Conservation (phyloP, 2,888 invertebrate species). For the Nysson spinosus region DNA sequence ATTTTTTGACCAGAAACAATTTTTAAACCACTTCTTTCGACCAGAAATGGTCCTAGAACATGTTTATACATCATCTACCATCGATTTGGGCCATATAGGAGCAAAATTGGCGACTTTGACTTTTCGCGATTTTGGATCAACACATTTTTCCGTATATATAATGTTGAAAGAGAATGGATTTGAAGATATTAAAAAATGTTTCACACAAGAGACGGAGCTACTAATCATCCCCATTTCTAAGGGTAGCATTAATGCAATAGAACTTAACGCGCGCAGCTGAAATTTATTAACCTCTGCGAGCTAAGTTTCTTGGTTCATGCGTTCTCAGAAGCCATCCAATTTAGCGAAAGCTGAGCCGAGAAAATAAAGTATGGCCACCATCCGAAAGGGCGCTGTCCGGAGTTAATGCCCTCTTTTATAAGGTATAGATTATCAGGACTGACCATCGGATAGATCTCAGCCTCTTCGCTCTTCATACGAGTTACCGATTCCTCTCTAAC, state of each 20-base stretch:
- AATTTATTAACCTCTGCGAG: conserved; percentile 26
- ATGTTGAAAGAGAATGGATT: too few species aligned
- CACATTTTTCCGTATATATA: too few species aligned
- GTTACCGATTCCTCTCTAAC: too few species aligned
- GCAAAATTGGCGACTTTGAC: too few species aligned
- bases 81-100: too few species aligned
- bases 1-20: too few species aligned
- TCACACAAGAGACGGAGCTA: neutral
- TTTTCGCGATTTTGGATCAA: too few species aligned
- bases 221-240: neutral
- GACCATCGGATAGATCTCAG: neutral
- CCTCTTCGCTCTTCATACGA: too few species aligned
- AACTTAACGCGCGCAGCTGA: conserved; percentile 16
- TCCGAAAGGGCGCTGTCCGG: neutral
- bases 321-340: conserved; percentile 26
- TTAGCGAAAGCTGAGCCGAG: conserved; percentile 8
- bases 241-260: conserved; percentile 21
- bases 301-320: conserved; percentile 12
- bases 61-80: too few species aligned
- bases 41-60: too few species aligned
- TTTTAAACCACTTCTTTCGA: too few species aligned
- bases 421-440: conserved; percentile 13
- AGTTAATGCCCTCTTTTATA: conserved; percentile 12
- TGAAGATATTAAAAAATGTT: too few species aligned
- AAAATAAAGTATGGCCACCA: conserved; percentile 18